phyloP scores from a whole-genome alignment of 2,888 invertebrate species.

The Laothoe populi region DNA sequence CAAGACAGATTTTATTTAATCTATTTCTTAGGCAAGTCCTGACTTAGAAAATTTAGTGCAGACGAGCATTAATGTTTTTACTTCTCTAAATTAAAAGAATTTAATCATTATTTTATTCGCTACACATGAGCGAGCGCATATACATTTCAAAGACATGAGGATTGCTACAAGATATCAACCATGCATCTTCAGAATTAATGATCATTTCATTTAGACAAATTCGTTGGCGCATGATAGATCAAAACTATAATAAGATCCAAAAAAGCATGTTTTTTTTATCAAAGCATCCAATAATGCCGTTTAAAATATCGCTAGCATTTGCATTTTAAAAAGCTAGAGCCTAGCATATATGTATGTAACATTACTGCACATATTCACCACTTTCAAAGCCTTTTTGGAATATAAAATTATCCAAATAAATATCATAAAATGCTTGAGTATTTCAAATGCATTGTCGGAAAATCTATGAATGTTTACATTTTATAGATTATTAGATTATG shows the following conservation, averaged over 20 bases:
- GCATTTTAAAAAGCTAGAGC: constrained; percentile 11
- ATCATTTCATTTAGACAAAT: not conserved
- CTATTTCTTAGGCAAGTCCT: no score
- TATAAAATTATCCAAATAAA: constrained; percentile 1
- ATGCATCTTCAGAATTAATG: not conserved
- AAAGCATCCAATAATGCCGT: not conserved
- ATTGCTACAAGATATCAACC: constrained; percentile 9
- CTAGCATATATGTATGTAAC: constrained; percentile 4
- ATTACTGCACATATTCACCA: not conserved
- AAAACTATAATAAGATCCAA: not conserved
- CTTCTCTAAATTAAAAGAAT: constrained; percentile 16
- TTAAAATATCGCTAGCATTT: not conserved
- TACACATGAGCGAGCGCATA: not conserved
- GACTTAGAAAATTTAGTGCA: no score
- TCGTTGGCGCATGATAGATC: constrained; percentile 6
- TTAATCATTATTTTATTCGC: constrained; percentile 7
- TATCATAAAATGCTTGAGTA: constrained; percentile 13
- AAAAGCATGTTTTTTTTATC: not conserved
- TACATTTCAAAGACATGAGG: not conserved
- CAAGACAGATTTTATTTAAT: no score
- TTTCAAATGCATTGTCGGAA: constrained; percentile 14
- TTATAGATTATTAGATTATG: not conserved
- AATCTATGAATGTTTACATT: not conserved
- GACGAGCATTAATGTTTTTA: no score
- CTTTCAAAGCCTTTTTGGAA: constrained; percentile 13